A percentile compares a stretch with the other conserved stretches of the same genome.
Evolutionary conservation across 2,113 vertebrate species (phyloP).

Genomic region (Corythaeola cristata): DNA sequence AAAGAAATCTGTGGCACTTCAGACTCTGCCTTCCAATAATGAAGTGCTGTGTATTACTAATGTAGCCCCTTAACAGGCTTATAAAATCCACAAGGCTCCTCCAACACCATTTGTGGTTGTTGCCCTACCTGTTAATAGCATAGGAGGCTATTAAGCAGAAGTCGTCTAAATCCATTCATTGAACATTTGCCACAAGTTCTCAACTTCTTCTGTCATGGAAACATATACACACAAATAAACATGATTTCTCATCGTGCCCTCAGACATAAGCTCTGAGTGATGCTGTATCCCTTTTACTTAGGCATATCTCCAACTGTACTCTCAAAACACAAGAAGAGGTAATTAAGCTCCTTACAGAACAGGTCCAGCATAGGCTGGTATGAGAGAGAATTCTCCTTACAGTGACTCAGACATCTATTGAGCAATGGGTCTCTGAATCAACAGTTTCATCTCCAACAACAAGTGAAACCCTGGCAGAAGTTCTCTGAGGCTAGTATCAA

Average conservation of each 20-base stretch:
- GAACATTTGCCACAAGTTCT: neutral
- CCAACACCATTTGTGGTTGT: neutral
- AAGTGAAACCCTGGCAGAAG: neutral
- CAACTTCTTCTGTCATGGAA: neutral
- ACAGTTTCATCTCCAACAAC: neutral
- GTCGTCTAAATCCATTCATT: neutral
- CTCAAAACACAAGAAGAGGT: neutral
- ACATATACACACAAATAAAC: neutral
- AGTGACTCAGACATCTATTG: neutral
- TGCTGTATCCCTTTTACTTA: neutral
- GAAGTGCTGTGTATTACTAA: neutral
- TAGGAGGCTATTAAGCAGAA: neutral
- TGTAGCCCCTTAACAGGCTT: neutral
- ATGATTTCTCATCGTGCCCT: neutral
- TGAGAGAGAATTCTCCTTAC: neutral
- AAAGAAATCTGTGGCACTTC: neutral
- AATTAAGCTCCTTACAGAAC: conserved; percentile 31
- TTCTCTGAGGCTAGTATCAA: neutral
- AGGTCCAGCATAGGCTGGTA: neutral
- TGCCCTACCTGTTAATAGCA: neutral
- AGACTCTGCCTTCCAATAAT: neutral
- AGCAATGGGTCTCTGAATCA: neutral
- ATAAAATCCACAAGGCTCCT: neutral
- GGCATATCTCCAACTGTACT: neutral
- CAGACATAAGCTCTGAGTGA: neutral